Evolutionary conservation across 2,888 invertebrate species (phyloP).

Genomic region (Ryuthela nishihirai): DNA sequence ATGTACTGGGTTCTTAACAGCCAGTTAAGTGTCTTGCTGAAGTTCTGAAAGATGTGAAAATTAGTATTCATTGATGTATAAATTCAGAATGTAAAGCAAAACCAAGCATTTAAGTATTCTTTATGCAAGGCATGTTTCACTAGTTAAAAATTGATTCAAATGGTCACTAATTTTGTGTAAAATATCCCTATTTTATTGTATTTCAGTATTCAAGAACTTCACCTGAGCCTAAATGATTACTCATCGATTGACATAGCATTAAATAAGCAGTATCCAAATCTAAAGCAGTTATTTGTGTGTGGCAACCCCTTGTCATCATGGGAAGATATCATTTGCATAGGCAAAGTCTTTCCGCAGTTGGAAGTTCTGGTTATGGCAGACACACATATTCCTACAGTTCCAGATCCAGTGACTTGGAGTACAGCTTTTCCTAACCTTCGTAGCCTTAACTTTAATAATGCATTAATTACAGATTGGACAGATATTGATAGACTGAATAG

Average conservation of each 20-base stretch:
- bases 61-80: no score
- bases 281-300: slow-evolving; percentile 79
- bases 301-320: slow-evolving; percentile 81
- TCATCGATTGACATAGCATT: slow-evolving; percentile 66
- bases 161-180: slow-evolving; percentile 6
- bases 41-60: no score
- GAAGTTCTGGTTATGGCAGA: slow-evolving; percentile 81
- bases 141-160: not conserved
- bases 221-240: slow-evolving; percentile 86
- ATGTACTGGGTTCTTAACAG: no score
- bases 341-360: slow-evolving; percentile 77
- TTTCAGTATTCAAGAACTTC: slow-evolving; percentile 74
- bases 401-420: slow-evolving; percentile 34
- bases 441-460: slow-evolving; percentile 70
- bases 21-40: no score
- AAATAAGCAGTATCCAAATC: slow-evolving; percentile 58
- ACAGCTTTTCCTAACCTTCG: slow-evolving; percentile 59
- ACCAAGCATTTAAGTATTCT: no score
- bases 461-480: slow-evolving; percentile 77
- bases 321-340: slow-evolving; percentile 77
- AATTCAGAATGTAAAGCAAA: no score
- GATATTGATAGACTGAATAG: slow-evolving; percentile 80
- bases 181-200: not conserved
- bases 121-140: no score
- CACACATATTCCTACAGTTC: slow-evolving; percentile 61